Conservation (phyloP, 2,888 invertebrate genomes). For the Sesamia inferens region DNA sequence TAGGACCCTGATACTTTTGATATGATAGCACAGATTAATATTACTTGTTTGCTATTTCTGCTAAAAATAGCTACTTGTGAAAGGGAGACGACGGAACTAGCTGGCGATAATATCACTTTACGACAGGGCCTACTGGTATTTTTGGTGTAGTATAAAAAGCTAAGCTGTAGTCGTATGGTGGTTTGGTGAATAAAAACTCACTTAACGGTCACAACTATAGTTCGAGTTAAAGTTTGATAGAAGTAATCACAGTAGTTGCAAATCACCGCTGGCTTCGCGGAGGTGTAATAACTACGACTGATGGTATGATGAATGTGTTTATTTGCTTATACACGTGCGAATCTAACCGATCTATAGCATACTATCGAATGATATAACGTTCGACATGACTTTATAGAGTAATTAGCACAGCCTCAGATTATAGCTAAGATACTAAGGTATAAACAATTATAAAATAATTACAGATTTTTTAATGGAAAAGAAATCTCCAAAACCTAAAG, state of each 20-base stretch:
- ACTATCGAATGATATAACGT: too few species aligned
- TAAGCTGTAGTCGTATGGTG: neutral
- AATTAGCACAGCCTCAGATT: neutral
- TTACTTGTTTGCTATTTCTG: neutral
- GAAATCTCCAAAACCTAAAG: too few species aligned
- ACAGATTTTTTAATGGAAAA: too few species aligned
- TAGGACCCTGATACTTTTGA: conserved; percentile 7
- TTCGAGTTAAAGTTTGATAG: too few species aligned
- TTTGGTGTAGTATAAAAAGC: neutral
- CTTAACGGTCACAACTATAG: too few species aligned
- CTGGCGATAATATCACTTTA: neutral
- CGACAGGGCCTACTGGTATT: neutral
- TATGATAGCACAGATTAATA: neutral
- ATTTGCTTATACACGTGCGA: neutral
- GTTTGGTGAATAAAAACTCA: too few species aligned
- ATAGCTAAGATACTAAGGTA: neutral
- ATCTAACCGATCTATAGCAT: too few species aligned
- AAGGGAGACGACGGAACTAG: neutral
- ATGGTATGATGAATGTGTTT: too few species aligned
- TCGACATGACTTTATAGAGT: neutral
- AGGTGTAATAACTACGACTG: too few species aligned
- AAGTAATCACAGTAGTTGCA: too few species aligned
- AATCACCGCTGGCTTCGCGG: too few species aligned
- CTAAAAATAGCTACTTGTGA: neutral
- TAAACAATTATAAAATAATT: too few species aligned